Conservation (phyloP, 2,113 vertebrate genomes). For the Chaenogobius annularis region DNA sequence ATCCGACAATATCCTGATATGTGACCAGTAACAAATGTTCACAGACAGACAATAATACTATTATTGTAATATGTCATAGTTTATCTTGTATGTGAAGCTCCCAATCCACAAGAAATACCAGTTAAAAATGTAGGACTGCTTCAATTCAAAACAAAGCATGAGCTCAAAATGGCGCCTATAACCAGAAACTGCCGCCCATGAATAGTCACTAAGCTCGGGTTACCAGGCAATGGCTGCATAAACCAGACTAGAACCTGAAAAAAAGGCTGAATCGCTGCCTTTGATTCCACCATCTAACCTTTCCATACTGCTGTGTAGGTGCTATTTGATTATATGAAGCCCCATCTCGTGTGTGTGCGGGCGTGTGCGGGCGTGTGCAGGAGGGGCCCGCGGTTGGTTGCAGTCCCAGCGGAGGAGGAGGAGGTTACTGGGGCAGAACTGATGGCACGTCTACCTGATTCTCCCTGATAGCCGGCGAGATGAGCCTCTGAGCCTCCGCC, state of each 20-base stretch:
- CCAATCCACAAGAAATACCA: no score
- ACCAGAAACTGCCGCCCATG: background rate
- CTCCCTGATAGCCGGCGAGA: conserved; percentile 82
- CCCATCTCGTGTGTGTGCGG: conserved; percentile 43
- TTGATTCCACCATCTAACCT: conserved; percentile 7
- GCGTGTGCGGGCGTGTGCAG: conserved; percentile 50
- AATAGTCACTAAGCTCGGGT: background rate
- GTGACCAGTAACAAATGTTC: no score
- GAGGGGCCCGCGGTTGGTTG: conserved; percentile 77
- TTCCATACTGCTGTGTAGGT: conserved; percentile 57
- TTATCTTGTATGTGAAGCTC: no score
- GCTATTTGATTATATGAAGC: conserved; percentile 64
- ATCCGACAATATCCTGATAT: no score
- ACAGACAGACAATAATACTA: no score
- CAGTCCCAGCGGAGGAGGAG: conserved; percentile 83
- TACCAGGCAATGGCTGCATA: background rate
- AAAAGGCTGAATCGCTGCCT: background rate
- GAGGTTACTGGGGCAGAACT: conserved; percentile 98
- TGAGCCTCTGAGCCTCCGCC: conserved; percentile 53
- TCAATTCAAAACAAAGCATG: no score
- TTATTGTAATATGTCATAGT: no score
- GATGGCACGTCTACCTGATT: conserved; percentile 97
- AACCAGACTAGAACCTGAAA: background rate
- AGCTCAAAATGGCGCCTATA: background rate
- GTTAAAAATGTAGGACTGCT: no score